Evolutionary conservation across 2,797 vertebrate genomes (phyloP).

Genomic region (Typhlichthys eigenmanni): DNA sequence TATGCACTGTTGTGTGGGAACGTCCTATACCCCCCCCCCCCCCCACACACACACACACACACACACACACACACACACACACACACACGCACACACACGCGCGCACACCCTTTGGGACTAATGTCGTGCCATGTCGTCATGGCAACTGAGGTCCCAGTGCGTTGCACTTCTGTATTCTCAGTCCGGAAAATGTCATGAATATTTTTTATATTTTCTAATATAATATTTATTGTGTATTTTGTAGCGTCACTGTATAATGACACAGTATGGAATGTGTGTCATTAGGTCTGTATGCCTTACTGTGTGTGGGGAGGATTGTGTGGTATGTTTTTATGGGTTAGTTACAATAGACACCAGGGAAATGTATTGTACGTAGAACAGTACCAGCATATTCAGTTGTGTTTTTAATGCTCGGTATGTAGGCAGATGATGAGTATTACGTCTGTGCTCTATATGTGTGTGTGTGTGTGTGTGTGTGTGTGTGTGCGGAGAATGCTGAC

Average conservation of each 20-base stretch:
- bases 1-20: no score
- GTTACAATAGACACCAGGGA: neutral
- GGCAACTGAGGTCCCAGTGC: no score
- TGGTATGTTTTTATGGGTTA: neutral
- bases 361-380: neutral
- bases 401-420: neutral
- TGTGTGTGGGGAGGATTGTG: neutral
- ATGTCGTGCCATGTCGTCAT: no score
- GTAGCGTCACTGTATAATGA: no score
- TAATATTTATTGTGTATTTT: no score
- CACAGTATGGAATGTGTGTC: neutral
- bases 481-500: neutral
- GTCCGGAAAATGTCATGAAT: no score
- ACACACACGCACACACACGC: neutral
- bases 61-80: neutral
- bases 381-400: neutral
- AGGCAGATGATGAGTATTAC: neutral
- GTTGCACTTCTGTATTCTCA: no score
- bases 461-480: neutral
- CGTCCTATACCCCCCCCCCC: no score
- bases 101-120: neutral
- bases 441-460: neutral
- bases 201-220: no score
- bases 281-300: no score
- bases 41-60: neutral